Evolutionary conservation across 1,140 invertebrate species (phyloP).

Genomic region (Microplitis mediator): DNA sequence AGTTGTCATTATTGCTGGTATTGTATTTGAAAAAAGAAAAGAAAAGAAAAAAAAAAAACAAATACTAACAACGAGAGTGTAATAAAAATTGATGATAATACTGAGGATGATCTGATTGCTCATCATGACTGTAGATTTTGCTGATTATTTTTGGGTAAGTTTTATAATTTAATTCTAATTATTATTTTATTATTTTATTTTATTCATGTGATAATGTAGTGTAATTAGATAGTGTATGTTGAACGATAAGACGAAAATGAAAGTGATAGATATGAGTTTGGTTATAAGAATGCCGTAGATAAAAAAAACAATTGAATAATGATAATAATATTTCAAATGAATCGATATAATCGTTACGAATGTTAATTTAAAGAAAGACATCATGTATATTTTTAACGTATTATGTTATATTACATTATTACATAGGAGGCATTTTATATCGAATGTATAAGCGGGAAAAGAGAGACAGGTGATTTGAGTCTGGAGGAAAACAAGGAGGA

Average conservation of each 20-base stretch:
- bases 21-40: too few relatives aligned
- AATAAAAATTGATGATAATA: conserved; percentile 16
- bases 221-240: neutral
- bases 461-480: neutral
- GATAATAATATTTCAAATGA: neutral
- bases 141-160: conserved; percentile 82
- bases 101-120: conserved; percentile 51
- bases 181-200: neutral
- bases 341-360: too few relatives aligned
- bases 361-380: neutral
- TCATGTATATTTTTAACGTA: neutral
- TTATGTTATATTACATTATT: neutral
- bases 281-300: neutral
- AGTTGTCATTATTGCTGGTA: too few relatives aligned
- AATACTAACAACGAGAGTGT: neutral
- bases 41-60: too few relatives aligned
- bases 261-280: neutral
- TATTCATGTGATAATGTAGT: neutral
- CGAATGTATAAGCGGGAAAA: neutral
- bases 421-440: neutral
- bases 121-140: conserved; percentile 79
- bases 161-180: neutral
- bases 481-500: neutral
- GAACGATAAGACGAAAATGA: neutral
- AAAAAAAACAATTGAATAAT: neutral